phyloP scores from a whole-genome alignment of 2,888 invertebrate species.

The Leptinotarsa rubiginosa region DNA sequence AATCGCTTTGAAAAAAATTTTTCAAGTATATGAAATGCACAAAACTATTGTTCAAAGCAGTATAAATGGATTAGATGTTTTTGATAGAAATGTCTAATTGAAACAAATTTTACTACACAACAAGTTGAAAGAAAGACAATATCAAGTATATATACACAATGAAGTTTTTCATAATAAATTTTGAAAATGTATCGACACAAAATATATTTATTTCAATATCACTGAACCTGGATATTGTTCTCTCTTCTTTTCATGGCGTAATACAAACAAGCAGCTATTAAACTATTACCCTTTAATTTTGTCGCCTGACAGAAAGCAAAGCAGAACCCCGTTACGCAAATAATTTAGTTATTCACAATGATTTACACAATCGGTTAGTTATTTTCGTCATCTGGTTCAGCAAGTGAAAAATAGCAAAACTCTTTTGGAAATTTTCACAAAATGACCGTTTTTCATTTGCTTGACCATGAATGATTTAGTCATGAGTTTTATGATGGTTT shows the following conservation, averaged over 20 bases:
- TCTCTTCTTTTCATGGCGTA: not conserved
- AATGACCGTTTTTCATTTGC: not conserved
- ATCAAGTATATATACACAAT: not conserved
- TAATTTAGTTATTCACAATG: not conserved
- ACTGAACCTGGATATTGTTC: constrained; percentile 2
- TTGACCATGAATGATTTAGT: constrained; percentile 11
- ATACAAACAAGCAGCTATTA: not conserved
- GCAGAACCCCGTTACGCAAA: not conserved
- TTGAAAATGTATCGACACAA: no score
- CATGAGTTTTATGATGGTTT: constrained; percentile 27
- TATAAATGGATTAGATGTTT: no score
- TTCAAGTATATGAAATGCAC: no score
- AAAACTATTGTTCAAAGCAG: no score
- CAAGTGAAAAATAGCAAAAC: constrained; percentile 6
- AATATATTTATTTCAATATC: no score
- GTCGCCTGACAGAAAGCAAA: not conserved
- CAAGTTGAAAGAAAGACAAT: not conserved
- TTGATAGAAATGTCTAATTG: not conserved
- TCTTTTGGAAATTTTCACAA: not conserved
- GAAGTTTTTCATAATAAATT: not conserved
- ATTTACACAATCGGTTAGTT: not conserved
- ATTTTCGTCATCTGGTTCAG: not conserved
- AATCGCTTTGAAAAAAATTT: no score
- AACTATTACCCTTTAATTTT: not conserved
- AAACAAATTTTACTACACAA: not conserved